phyloP scores from a whole-genome alignment of 2,797 vertebrate species.

The Galaxias olidus region DNA sequence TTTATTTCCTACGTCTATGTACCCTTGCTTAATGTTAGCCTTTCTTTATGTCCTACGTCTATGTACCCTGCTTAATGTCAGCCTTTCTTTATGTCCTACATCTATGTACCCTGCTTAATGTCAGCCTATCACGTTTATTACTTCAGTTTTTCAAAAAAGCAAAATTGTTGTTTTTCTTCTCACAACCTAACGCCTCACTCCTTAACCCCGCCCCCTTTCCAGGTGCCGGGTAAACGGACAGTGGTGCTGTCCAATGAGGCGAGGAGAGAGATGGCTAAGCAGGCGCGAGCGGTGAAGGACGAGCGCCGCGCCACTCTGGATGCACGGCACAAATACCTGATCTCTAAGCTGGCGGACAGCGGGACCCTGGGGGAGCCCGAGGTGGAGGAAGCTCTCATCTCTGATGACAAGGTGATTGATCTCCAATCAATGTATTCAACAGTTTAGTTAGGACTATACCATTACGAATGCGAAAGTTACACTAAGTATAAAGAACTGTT shows the following conservation, averaged over 20 bases:
- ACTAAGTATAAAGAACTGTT: no score
- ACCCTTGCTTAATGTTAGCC: no score
- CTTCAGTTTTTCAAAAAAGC: background rate
- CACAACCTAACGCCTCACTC: background rate
- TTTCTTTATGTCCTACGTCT: no score
- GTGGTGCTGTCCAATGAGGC: conserved; percentile 71
- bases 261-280: conserved; percentile 71
- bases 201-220: conserved; percentile 29
- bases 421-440: no score
- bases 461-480: background rate
- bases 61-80: no score
- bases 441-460: background rate
- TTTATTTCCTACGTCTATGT: no score
- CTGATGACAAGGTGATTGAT: conserved; percentile 78
- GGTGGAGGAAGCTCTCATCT: conserved; percentile 77
- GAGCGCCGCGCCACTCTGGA: conserved; percentile 76
- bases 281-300: conserved; percentile 71
- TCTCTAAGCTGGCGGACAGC: conserved; percentile 69
- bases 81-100: no score
- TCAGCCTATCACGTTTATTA: background rate
- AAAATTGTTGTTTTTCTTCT: background rate
- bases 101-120: background rate
- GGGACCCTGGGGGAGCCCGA: conserved; percentile 65
- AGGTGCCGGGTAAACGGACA: conserved; percentile 69
- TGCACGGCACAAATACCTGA: conserved; percentile 74